Evolutionary conservation across 2,888 invertebrate species (phyloP).

Genomic region (Rotaria magnacalcarata): DNA sequence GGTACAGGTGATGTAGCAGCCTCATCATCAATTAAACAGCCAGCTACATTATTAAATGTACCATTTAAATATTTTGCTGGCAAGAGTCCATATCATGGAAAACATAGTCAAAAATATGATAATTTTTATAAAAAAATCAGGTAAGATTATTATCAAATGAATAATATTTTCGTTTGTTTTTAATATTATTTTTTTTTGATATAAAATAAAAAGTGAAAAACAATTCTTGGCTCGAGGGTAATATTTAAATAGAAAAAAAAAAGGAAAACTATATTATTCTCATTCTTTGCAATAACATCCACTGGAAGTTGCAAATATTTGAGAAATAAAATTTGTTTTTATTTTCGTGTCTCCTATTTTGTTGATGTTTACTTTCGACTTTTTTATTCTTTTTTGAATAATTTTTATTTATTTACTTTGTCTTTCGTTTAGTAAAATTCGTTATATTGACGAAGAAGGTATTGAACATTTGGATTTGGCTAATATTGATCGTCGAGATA

Average conservation of each 20-base stretch:
- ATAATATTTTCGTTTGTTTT: not conserved
- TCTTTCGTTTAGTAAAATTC: constrained; percentile 19
- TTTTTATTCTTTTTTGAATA: not conserved
- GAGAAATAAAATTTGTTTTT: not conserved
- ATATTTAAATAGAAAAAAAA: not conserved
- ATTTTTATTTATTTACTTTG: not conserved
- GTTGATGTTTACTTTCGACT: not conserved
- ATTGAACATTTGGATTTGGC: constrained; percentile 28
- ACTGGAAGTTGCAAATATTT: not conserved
- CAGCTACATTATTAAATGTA: constrained; percentile 21
- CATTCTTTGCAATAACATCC: not conserved
- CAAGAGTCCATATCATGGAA: not conserved
- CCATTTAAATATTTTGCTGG: constrained; percentile 33
- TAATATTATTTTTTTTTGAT: not conserved
- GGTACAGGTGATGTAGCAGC: not conserved
- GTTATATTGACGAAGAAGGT: constrained; percentile 36
- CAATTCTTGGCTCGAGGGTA: constrained; percentile 22
- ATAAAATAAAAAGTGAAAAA: not conserved
- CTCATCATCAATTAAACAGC: not conserved
- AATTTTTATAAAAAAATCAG: constrained; percentile 36
- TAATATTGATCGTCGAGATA: not conserved
- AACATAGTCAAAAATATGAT: constrained; percentile 36
- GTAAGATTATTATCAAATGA: not conserved
- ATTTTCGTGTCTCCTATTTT: not conserved
- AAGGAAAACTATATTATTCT: not conserved